Evolutionary conservation across 2,797 vertebrate species (phyloP).

Genomic region (Paguma larvata): DNA sequence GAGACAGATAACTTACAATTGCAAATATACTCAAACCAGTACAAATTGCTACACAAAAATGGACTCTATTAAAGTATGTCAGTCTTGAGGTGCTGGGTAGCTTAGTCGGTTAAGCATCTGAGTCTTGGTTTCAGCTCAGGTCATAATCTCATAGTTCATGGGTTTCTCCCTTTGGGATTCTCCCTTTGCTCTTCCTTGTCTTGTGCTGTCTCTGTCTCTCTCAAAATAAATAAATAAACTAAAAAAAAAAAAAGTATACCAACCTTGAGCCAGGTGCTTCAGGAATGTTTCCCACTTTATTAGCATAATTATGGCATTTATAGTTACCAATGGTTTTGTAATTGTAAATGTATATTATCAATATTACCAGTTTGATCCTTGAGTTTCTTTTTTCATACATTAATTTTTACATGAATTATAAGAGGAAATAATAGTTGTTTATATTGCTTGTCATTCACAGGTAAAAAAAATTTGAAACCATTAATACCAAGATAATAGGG

Average conservation of each 20-base stretch:
- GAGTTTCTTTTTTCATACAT: conserved; percentile 15
- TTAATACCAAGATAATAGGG: background rate
- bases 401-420: conserved; percentile 50
- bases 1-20: background rate
- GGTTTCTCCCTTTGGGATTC: background rate
- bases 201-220: background rate
- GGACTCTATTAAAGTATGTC: background rate
- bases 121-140: too few relatives aligned
- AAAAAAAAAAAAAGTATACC: background rate
- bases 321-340: background rate
- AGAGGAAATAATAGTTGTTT: conserved; percentile 19
- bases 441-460: conserved; percentile 1
- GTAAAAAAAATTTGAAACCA: background rate
- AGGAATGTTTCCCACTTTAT: conserved; percentile 33
- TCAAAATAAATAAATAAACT: background rate
- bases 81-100: background rate
- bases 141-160: too few relatives aligned
- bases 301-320: conserved; percentile 40
- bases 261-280: conserved; percentile 7
- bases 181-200: background rate
- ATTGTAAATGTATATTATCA: background rate
- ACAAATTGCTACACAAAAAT: conserved; percentile 5
- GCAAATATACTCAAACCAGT: background rate
- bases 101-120: background rate
- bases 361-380: background rate